Evolutionary conservation across 2,113 vertebrate species (phyloP).

Genomic region (Conger conger): DNA sequence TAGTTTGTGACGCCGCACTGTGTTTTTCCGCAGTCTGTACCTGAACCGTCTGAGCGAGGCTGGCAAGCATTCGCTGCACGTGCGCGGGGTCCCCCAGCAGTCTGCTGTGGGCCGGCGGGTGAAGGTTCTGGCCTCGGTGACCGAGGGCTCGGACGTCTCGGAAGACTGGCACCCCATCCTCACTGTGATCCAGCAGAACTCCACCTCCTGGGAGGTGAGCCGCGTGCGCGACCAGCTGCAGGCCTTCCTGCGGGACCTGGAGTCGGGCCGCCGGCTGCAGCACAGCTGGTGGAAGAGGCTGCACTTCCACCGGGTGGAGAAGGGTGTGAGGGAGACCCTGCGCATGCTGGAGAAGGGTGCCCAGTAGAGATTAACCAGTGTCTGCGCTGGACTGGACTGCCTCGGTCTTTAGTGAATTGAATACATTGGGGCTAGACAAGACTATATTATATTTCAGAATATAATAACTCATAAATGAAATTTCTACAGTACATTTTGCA

Average conservation of each 20-base stretch:
- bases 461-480: too few species aligned
- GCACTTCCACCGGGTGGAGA: constrained; percentile 83
- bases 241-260: constrained; percentile 84
- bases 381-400: neutral
- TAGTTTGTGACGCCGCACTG: neutral
- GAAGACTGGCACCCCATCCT: constrained; percentile 88
- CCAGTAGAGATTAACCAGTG: neutral
- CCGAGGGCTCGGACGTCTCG: constrained; percentile 79
- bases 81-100: constrained; percentile 50
- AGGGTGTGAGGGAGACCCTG: constrained; percentile 74
- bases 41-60: constrained; percentile 88
- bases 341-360: constrained; percentile 56
- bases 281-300: constrained; percentile 83
- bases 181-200: constrained; percentile 77
- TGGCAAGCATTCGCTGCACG: constrained; percentile 76
- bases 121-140: constrained; percentile 83
- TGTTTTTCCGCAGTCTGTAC: constrained; percentile 76
- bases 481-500: too few species aligned
- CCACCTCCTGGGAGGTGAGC: constrained; percentile 79
- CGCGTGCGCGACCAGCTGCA: constrained; percentile 79
- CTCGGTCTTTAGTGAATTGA: neutral
- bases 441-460: neutral
- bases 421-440: neutral
- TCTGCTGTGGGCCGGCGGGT: constrained; percentile 60
- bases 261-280: constrained; percentile 81